A percentile compares a stretch with the other conserved stretches of the same genome.
Evolutionary conservation across 2,888 invertebrate genomes (phyloP).

Genomic region (Oligia strigilis): DNA sequence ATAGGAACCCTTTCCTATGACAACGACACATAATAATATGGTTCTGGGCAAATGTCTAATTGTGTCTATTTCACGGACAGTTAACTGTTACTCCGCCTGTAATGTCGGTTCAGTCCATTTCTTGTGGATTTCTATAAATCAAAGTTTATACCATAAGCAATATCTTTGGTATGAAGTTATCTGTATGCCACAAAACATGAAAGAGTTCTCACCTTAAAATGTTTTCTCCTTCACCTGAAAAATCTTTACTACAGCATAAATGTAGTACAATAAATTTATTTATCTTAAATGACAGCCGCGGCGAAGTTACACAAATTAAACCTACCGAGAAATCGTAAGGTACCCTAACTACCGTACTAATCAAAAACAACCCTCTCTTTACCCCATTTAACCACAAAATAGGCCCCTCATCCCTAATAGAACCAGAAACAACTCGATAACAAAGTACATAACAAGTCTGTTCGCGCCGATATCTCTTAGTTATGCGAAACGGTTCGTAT

Average conservation of each 20-base stretch:
- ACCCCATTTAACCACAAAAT: slow-evolving; percentile 46
- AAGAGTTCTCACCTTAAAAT: background rate
- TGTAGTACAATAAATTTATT: too few relatives aligned
- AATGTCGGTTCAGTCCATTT: background rate
- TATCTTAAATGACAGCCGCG: background rate
- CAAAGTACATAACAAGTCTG: slow-evolving; percentile 45
- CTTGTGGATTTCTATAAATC: background rate
- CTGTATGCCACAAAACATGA: too few relatives aligned
- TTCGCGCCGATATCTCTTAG: slow-evolving; percentile 51
- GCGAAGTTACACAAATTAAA: slow-evolving; percentile 23
- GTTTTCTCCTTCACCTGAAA: too few relatives aligned
- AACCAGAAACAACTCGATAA: slow-evolving; percentile 50
- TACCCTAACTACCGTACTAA: slow-evolving; percentile 31
- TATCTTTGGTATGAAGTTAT: background rate
- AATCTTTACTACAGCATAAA: background rate
- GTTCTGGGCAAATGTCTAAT: background rate
- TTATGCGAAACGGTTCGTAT: slow-evolving; percentile 55
- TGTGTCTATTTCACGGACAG: background rate
- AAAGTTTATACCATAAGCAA: background rate
- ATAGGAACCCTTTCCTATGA: background rate
- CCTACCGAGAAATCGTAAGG: slow-evolving; percentile 18
- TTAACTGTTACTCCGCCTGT: too few relatives aligned
- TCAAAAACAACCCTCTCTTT: slow-evolving; percentile 48
- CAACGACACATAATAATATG: too few relatives aligned
- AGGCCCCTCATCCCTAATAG: slow-evolving; percentile 12